Evolutionary conservation across 92 coral and sea anemone genomes (phyloP).

Genomic region (Isaurus tuberculatus): DNA sequence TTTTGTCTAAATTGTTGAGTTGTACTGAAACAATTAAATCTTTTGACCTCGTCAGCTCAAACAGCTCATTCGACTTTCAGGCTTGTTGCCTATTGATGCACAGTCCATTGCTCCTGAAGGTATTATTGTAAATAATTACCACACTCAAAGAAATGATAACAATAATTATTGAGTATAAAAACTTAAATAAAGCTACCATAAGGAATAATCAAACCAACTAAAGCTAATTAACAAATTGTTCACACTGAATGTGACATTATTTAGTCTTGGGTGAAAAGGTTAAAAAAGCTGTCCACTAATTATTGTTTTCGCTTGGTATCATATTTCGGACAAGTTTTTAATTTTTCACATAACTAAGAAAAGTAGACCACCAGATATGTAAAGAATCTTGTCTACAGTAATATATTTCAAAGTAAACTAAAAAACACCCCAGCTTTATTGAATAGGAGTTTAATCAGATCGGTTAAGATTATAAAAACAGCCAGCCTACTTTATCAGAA

Average conservation of each 20-base stretch:
- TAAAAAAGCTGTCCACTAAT: constrained; percentile 15
- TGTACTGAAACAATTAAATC: no score
- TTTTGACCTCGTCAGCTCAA: no score
- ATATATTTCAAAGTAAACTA: not conserved
- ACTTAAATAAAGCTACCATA: no score
- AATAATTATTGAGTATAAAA: no score
- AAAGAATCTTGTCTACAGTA: not conserved
- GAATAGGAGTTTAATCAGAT: not conserved
- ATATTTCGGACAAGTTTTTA: constrained; percentile 25
- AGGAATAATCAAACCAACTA: no score
- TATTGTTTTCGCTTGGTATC: not conserved
- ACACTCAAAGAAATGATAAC: no score
- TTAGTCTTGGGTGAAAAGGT: constrained; percentile 25
- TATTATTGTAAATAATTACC: no score
- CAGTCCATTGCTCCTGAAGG: no score
- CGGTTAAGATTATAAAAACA: not conserved
- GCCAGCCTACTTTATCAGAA: constrained; percentile 19
- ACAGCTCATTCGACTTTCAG: no score
- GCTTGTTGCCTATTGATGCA: no score
- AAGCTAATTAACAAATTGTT: not conserved
- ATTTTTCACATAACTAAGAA: constrained; percentile 6
- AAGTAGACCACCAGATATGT: not conserved
- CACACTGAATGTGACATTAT: constrained; percentile 20
- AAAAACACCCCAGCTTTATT: not conserved
- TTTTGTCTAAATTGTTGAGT: no score